phyloP scores from a whole-genome alignment of 2,113 vertebrate genomes.

The Penelope pileata region DNA sequence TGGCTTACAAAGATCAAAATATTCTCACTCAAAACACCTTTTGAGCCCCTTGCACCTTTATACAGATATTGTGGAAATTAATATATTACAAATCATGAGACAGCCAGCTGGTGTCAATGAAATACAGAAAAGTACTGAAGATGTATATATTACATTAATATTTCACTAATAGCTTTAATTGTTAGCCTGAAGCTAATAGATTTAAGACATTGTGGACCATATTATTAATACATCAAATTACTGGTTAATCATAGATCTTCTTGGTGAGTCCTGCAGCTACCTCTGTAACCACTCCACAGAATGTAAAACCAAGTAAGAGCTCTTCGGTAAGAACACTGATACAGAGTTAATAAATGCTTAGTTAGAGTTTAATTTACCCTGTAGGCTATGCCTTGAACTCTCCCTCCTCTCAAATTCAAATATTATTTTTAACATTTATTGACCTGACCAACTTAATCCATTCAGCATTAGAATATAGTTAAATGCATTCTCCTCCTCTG shows the following conservation, averaged over 20 bases:
- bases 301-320: neutral
- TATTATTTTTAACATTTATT: slow-evolving; percentile 16
- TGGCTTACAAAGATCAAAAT: neutral
- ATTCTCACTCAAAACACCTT: neutral
- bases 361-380: neutral
- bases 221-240: neutral
- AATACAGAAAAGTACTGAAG: neutral
- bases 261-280: neutral
- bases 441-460: neutral
- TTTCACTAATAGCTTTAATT: neutral
- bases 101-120: neutral
- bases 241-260: neutral
- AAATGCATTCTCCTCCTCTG: neutral
- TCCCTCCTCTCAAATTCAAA: neutral
- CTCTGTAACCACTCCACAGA: neutral
- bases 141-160: neutral
- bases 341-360: neutral
- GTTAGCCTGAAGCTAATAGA: neutral
- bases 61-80: neutral
- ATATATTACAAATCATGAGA: neutral
- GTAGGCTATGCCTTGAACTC: neutral
- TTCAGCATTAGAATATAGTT: neutral
- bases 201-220: neutral
- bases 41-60: neutral
- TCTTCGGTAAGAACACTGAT: neutral